A percentile compares a stretch with the other conserved stretches of the same genome.
Evolutionary conservation across 2,888 invertebrate species (phyloP).

Genomic region (Chrysolina americana): DNA sequence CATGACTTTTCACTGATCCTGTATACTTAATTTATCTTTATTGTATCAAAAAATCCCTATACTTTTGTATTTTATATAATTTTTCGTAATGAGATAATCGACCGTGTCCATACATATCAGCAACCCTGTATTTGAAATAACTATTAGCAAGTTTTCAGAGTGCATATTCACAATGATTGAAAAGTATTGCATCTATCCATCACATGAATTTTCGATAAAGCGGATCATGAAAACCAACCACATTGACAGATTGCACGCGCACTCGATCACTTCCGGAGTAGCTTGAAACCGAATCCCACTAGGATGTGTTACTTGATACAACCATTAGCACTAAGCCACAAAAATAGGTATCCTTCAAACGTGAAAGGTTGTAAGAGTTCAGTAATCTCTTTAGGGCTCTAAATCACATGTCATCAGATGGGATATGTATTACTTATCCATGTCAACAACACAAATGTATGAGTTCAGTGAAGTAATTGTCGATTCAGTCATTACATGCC

Average conservation of each 20-base stretch:
- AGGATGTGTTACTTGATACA: constrained; percentile 43
- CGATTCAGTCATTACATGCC: no score
- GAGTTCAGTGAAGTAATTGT: no score
- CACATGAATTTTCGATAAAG: not conserved
- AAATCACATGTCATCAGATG: constrained; percentile 3
- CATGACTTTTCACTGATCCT: no score
- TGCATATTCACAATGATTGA: not conserved
- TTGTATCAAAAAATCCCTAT: no score
- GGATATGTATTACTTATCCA: constrained; percentile 7
- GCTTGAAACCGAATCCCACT: constrained; percentile 32
- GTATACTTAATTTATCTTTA: no score
- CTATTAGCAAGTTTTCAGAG: no score
- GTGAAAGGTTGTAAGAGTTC: constrained; percentile 36
- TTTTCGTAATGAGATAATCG: no score
- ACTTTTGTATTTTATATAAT: no score
- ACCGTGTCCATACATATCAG: no score
- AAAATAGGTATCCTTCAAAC: constrained; percentile 36
- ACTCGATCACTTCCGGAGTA: constrained; percentile 34
- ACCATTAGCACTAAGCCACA: constrained; percentile 40
- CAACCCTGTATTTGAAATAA: no score
- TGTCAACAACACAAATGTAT: no score
- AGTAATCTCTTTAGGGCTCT: constrained; percentile 29
- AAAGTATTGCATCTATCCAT: not conserved
- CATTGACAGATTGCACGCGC: constrained; percentile 24
- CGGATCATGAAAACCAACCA: constrained; percentile 1